Conservation (phyloP, 2,113 vertebrate species). For the Pipa parva region DNA sequence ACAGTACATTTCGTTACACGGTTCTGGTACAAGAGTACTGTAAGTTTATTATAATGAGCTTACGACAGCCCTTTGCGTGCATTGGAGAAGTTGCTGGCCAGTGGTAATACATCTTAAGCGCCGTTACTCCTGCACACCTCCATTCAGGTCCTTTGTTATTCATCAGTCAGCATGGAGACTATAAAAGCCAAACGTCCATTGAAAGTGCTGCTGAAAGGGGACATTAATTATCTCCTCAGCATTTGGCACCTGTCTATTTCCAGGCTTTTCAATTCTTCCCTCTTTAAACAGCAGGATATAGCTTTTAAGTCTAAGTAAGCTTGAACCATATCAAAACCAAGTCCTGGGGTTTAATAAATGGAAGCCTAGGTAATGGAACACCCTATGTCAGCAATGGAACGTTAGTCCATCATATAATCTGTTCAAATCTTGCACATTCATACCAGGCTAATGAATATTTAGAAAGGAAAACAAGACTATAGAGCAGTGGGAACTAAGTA, state of each 20-base stretch:
- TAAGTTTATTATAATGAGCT: no score
- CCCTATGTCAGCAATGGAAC: constrained; percentile 21
- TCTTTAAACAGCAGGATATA: constrained; percentile 32
- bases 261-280: constrained; percentile 23
- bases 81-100: neutral
- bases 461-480: constrained; percentile 29
- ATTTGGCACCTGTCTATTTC: constrained; percentile 41
- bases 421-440: constrained; percentile 32
- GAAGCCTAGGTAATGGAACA: constrained; percentile 29
- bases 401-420: constrained; percentile 38
- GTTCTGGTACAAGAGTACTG: no score
- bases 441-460: constrained; percentile 37
- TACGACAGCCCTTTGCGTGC: neutral
- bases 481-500: constrained; percentile 38
- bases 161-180: constrained; percentile 20
- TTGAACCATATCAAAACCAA: constrained; percentile 27
- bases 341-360: constrained; percentile 43
- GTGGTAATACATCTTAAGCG: neutral
- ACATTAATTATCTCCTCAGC: constrained; percentile 38
- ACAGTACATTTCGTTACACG: no score
- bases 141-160: constrained; percentile 13
- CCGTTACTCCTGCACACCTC: constrained; percentile 1
- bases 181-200: constrained; percentile 37
- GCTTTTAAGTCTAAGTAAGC: constrained; percentile 42
- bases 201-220: constrained; percentile 28